phyloP scores from a whole-genome alignment of 2,797 vertebrate genomes.

The Enteromius mattozi region DNA sequence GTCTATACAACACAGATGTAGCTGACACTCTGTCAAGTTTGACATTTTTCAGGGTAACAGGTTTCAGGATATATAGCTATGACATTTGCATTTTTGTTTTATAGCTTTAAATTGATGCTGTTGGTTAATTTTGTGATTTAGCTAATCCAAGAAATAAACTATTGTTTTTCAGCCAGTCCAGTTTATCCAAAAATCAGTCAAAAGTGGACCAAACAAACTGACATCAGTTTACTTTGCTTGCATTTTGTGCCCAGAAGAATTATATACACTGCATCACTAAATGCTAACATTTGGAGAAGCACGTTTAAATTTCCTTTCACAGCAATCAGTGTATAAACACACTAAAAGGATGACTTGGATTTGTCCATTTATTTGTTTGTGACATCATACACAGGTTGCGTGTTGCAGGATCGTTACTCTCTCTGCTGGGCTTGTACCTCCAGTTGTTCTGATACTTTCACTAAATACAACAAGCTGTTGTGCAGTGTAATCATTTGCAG shows the following conservation, averaged over 20 bases:
- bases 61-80: background rate
- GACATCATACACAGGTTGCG: background rate
- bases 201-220: background rate
- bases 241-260: background rate
- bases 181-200: background rate
- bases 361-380: background rate
- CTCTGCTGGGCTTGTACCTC: background rate
- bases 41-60: background rate
- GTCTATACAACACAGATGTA: too few species aligned
- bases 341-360: background rate
- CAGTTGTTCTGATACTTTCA: background rate
- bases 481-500: background rate
- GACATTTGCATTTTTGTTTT: background rate
- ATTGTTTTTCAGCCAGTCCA: background rate
- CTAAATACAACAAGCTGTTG: slow-evolving; percentile 9
- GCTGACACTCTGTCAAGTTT: background rate
- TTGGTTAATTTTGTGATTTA: background rate
- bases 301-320: background rate
- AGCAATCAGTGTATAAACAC: background rate
- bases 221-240: background rate
- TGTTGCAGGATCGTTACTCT: background rate
- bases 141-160: background rate
- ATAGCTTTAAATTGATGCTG: background rate
- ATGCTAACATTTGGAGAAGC: background rate
- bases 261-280: background rate